phyloP scores from a whole-genome alignment of 2,113 vertebrate genomes.

The Lanius collurio region DNA sequence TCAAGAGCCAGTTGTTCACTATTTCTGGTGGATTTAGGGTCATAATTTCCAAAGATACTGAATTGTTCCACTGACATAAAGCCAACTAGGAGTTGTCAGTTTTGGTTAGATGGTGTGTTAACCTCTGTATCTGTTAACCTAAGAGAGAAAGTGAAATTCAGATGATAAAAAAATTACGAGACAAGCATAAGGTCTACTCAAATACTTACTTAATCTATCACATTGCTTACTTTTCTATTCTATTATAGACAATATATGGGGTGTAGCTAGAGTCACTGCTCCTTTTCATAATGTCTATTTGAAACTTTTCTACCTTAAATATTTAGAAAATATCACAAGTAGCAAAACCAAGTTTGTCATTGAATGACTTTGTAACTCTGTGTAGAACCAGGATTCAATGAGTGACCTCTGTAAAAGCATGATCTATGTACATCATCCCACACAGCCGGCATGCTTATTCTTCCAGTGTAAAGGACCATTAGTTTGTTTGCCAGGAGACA shows the following conservation, averaged over 20 bases:
- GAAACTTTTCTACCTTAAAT: neutral
- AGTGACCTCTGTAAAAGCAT: neutral
- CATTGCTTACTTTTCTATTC: neutral
- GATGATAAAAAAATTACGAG: neutral
- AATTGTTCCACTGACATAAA: neutral
- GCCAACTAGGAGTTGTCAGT: neutral
- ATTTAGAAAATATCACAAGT: constrained; percentile 53
- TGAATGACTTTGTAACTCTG: neutral
- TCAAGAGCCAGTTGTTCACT: neutral
- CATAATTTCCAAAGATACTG: neutral
- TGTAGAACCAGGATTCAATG: neutral
- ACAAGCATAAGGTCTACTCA: neutral
- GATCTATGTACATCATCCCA: neutral
- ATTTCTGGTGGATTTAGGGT: neutral
- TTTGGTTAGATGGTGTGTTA: neutral
- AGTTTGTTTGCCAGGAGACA: neutral
- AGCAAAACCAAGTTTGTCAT: constrained; percentile 40
- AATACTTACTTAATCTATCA: neutral
- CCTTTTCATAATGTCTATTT: neutral
- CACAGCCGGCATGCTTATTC: neutral
- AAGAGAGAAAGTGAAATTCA: neutral
- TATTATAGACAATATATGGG: neutral
- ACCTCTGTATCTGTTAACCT: neutral
- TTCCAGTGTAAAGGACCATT: neutral
- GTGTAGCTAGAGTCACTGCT: neutral